Percentiles rank a stretch among this genome's conserved stretches.
phyloP scores from a whole-genome alignment of 2,888 invertebrate species.

The Lottia scabra region DNA sequence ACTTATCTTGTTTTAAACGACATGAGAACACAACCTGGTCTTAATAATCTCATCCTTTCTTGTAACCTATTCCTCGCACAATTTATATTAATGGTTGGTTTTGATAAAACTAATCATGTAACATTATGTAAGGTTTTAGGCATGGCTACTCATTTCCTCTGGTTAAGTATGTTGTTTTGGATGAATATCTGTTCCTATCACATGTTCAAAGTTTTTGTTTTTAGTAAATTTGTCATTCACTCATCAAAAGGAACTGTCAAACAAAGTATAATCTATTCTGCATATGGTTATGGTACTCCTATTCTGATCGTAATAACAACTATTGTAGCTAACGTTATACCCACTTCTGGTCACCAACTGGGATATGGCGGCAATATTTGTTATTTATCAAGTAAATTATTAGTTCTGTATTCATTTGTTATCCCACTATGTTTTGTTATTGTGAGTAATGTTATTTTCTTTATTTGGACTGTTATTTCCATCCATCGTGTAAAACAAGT shows the following conservation, averaged over 20 bases:
- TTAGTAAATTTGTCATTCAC: slow-evolving; percentile 11
- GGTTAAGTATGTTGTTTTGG: slow-evolving; percentile 39
- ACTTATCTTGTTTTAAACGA: slow-evolving; percentile 28
- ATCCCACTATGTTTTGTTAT: no score
- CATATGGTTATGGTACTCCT: slow-evolving; percentile 13
- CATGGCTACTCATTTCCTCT: slow-evolving; percentile 36
- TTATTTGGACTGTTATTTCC: no score
- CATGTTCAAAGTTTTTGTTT: slow-evolving; percentile 27
- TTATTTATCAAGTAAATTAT: no score
- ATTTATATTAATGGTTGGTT: slow-evolving; percentile 30
- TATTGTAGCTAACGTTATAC: slow-evolving; percentile 5
- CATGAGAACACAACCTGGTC: slow-evolving; percentile 35
- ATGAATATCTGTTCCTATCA: slow-evolving; percentile 40
- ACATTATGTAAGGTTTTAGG: slow-evolving; percentile 31
- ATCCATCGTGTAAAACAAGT: no score
- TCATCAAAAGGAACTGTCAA: slow-evolving; percentile 6
- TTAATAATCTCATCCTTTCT: slow-evolving; percentile 36
- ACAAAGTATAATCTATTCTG: slow-evolving; percentile 19
- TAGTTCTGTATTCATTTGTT: no score
- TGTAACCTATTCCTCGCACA: slow-evolving; percentile 32
- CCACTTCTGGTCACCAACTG: slow-evolving; percentile 6
- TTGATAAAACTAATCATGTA: slow-evolving; percentile 11
- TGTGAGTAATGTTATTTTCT: no score
- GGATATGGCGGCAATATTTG: no score
- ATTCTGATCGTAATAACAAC: slow-evolving; percentile 14